Evolutionary conservation across 30 jellyfish, hydroid and myxozoan species (phyloP).

Genomic region (Aurelia coerulea): DNA sequence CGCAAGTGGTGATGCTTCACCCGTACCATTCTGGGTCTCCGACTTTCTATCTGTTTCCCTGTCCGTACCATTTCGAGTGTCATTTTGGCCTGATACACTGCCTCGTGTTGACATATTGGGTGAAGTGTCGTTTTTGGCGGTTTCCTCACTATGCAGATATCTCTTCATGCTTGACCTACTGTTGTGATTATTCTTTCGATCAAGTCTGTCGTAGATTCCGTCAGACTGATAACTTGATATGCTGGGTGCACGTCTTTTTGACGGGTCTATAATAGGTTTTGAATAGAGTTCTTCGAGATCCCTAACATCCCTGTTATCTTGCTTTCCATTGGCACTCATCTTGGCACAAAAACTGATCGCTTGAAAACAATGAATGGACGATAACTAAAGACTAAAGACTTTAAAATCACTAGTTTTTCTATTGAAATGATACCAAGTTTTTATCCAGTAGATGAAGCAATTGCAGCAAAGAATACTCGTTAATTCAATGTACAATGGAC

Average conservation of each 20-base stretch:
- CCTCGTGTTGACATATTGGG: not conserved
- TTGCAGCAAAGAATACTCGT: no score
- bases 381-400: no score
- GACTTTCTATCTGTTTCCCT: slow-evolving; percentile 1
- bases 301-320: no score
- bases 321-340: no score
- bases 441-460: no score
- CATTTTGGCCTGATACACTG: not conserved
- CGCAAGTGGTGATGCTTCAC: not conserved
- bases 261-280: not conserved
- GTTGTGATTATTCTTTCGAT: slow-evolving; percentile 28
- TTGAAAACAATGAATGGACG: no score
- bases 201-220: slow-evolving; percentile 57
- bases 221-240: slow-evolving; percentile 24
- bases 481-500: no score
- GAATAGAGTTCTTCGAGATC: not conserved
- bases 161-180: not conserved
- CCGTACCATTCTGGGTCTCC: not conserved
- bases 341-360: no score
- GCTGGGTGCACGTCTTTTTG: slow-evolving; percentile 6
- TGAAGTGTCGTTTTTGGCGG: no score
- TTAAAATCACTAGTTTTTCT: no score
- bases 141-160: no score
- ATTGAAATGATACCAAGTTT: no score
- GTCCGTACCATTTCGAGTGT: not conserved